Evolutionary conservation across 2,113 vertebrate genomes (phyloP).

Genomic region (Ovis canadensis): DNA sequence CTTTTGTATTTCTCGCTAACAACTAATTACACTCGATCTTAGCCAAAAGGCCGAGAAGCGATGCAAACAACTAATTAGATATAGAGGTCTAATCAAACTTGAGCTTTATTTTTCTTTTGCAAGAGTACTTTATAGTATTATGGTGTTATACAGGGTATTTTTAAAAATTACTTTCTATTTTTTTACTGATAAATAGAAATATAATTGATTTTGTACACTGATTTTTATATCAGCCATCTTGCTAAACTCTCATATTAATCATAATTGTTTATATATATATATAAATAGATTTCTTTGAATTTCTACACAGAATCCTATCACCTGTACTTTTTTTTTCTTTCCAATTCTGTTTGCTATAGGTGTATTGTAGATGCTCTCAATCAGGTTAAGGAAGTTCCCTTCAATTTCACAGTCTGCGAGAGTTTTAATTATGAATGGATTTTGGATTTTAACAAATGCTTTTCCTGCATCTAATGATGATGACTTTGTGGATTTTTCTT

Average conservation of each 20-base stretch:
- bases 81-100: not conserved
- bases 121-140: not conserved
- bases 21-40: not conserved
- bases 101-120: not conserved
- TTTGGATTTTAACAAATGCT: not conserved
- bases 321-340: not conserved
- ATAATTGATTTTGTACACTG: not conserved
- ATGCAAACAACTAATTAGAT: conserved; percentile 14
- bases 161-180: not conserved
- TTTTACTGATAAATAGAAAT: not conserved
- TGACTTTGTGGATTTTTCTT: not conserved
- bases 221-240: not conserved
- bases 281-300: not conserved
- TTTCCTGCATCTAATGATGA: not conserved
- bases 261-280: not conserved
- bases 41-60: no score
- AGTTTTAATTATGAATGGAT: conserved; percentile 1
- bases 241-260: not conserved
- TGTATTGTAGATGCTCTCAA: not conserved
- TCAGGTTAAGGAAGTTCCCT: not conserved
- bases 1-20: not conserved
- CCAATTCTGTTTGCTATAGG: not conserved
- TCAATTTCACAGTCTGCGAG: not conserved
- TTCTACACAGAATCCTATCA: not conserved
- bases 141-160: not conserved